Evolutionary conservation across 2,888 invertebrate genomes (phyloP), one percentile per base, ranked within the genome.

Genomic region (Tigriopus californicus): DNA sequence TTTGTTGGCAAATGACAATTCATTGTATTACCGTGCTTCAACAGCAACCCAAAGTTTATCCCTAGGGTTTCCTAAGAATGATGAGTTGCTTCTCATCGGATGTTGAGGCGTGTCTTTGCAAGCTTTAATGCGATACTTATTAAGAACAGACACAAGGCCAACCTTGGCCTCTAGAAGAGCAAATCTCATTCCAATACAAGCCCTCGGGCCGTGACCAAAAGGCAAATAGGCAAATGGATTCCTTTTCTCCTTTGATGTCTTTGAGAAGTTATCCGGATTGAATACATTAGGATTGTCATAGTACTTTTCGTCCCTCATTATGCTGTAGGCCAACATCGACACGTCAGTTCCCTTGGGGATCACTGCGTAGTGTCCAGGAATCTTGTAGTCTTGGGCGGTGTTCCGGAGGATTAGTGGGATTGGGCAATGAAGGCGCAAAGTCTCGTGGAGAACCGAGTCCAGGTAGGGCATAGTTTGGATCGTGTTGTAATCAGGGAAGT

Each of bases 221-320:
- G 42, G 41, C 4, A 56, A 13, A 42, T 20, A 56, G 18, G 56
- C 22, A 11, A 10, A 56, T 2, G 56, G 42, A 20, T 18, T 41
- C 10, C 56, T 40, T 4, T 40, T n/a, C n/a, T 10, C 42, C 42
- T 42, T 40, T 2, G 56, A 41, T 13, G 41, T 20, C 18, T 56
- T 56, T 6, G 56, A 42, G 22, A 56, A 56, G 44, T 56, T 41
- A 11, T 56, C 56, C 5, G 56, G 56, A 20, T 56, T 56, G 44
- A 56, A 56, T 13, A 10, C 18, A 18, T 3, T 13, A 15, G 56
- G 56, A 10, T 56, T 41, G 3, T 15, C 20, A 15, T 41, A 56
- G 18, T 56, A 56, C 24, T 18, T 42, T 3, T 15, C 20, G 18
- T 56, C 22, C 3, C 15, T 4, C 18, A 42, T 41, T 6, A 56